Percentiles rank a stretch among this genome's conserved stretches.
These are phyloP conservation scores for Sarcophaga bullata DNA, from an alignment of 1,140 invertebrate species.

Conservation along the genomic window DNA sequence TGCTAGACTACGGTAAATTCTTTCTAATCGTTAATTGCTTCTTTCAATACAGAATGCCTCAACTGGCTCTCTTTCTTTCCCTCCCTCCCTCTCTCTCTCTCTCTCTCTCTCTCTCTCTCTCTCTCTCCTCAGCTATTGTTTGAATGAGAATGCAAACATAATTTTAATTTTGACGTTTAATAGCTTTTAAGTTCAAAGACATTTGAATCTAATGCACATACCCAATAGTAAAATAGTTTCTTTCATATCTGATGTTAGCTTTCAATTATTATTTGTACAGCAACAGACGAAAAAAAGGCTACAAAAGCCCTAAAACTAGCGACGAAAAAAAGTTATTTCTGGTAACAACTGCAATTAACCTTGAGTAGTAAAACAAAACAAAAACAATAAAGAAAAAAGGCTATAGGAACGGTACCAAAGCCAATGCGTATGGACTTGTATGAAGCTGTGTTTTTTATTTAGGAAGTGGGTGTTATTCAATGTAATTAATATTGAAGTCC, in stretches of 20 bases:
- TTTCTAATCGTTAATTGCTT: too few relatives aligned
- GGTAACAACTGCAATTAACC: background rate
- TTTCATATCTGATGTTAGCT: background rate
- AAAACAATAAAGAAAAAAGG: background rate
- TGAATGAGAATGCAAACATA: too few relatives aligned
- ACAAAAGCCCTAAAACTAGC: background rate
- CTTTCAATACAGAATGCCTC: too few relatives aligned
- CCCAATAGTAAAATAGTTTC: background rate
- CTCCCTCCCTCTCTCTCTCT: too few relatives aligned
- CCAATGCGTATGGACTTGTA: background rate
- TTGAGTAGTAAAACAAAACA: background rate
- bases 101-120: background rate
- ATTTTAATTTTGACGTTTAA: too few relatives aligned
- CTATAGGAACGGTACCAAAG: background rate
- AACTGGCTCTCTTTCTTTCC: too few relatives aligned
- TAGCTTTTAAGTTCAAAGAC: too few relatives aligned
- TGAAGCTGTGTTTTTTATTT: background rate
- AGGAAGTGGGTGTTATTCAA: constrained; percentile 25
- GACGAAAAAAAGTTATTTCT: background rate
- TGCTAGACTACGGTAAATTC: too few relatives aligned
- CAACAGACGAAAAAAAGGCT: background rate
- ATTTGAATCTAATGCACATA: too few relatives aligned
- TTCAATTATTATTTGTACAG: background rate
- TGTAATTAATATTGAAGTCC: constrained; percentile 32
- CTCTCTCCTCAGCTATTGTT: background rate